phyloP scores from a whole-genome alignment of 2,888 invertebrate genomes.

The Nephrotoma guestfalica region DNA sequence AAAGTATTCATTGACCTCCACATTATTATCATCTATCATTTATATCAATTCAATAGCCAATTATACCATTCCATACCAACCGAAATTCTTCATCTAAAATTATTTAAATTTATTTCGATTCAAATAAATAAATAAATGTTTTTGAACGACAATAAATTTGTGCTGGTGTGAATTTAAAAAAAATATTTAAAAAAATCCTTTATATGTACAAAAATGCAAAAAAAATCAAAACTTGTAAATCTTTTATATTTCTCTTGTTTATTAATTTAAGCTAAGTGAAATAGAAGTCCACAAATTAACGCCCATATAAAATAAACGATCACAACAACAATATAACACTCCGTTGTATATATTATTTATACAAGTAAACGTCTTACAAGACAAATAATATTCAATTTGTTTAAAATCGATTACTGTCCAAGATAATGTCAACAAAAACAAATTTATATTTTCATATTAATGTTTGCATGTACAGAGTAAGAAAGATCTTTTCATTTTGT shows the following conservation, averaged over 20 bases:
- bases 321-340: not conserved
- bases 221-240: not conserved
- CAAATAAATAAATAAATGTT: not conserved
- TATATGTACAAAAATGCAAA: not conserved
- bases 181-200: not conserved
- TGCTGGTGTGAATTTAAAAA: not conserved
- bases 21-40: too few relatives aligned
- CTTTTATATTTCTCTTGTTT: not conserved
- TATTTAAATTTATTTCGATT: not conserved
- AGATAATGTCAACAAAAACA: constrained; percentile 4
- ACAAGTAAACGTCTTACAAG: not conserved
- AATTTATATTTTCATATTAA: constrained; percentile 2
- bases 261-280: not conserved
- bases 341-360: not conserved
- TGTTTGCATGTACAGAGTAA: not conserved
- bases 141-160: not conserved
- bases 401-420: constrained; percentile 3
- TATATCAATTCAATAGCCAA: too few relatives aligned
- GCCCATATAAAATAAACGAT: constrained; percentile 3
- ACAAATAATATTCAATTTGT: constrained; percentile 1
- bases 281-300: constrained; percentile 4
- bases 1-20: too few relatives aligned
- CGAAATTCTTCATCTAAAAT: not conserved
- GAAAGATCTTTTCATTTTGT: not conserved
- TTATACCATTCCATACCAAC: too few relatives aligned